These are phyloP conservation scores for Leucopsar rothschildi DNA, from an alignment of 2,113 vertebrate genomes.

Conservation along the genomic window DNA sequence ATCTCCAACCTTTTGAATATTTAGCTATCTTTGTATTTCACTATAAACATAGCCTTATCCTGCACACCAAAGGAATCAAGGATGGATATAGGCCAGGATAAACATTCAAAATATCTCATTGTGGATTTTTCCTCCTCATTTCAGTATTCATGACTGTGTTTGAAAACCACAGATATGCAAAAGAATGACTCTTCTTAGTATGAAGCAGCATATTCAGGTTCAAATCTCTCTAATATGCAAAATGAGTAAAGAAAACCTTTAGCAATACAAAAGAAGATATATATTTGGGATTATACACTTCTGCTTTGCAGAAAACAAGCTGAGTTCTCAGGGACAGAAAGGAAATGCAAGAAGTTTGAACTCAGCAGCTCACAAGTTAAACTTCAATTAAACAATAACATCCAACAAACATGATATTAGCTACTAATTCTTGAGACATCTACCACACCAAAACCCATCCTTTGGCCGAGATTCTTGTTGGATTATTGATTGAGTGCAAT, in stretches of 20 bases:
- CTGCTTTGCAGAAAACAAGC: not conserved
- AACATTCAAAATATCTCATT: conserved; percentile 13
- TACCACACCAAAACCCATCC: not conserved
- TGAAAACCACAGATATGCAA: conserved; percentile 34
- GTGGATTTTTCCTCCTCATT: not conserved
- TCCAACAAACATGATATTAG: not conserved
- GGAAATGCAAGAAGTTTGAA: not conserved
- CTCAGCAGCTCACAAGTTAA: not conserved
- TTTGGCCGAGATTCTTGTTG: not conserved
- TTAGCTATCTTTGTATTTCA: not conserved
- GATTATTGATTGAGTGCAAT: not conserved
- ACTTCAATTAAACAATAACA: not conserved
- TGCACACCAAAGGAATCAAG: not conserved
- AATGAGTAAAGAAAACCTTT: not conserved
- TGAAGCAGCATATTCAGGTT: not conserved
- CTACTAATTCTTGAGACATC: not conserved
- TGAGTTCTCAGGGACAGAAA: not conserved
- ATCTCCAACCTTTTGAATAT: not conserved
- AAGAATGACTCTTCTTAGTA: not conserved
- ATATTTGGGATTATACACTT: not conserved
- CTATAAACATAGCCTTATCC: not conserved
- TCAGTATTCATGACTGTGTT: not conserved
- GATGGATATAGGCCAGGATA: not conserved
- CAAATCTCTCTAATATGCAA: not conserved
- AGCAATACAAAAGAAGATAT: not conserved